Evolutionary conservation across 1,140 invertebrate species (phyloP).

Genomic region (Pantala flavescens): DNA sequence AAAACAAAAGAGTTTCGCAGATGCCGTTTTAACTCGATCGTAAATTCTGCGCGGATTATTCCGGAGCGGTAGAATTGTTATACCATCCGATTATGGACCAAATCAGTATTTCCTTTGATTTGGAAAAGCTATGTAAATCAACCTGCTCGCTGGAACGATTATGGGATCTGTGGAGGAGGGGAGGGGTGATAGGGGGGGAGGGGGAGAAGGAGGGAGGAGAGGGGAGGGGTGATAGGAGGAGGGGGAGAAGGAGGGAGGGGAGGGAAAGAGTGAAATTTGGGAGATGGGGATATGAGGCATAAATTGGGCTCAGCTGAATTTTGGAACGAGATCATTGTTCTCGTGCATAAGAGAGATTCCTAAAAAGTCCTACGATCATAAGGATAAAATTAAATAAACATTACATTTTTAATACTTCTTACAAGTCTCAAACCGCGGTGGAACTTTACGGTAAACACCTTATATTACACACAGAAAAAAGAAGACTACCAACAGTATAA

Average conservation of each 20-base stretch:
- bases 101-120: slow-evolving; percentile 10
- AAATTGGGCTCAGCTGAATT: not conserved
- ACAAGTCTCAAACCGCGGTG: no score
- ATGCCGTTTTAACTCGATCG: no score
- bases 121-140: not conserved
- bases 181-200: not conserved
- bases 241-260: not conserved
- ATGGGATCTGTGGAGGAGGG: not conserved
- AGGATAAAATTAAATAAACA: no score
- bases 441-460: no score
- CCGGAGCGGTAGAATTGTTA: not conserved
- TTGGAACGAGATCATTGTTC: not conserved
- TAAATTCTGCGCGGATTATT: no score
- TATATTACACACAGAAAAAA: no score
- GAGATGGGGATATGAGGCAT: not conserved
- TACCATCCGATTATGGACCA: not conserved
- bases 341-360: not conserved
- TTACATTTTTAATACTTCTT: no score
- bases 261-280: no score
- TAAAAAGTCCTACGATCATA: no score
- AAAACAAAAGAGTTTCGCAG: no score
- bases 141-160: not conserved
- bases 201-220: not conserved
- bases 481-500: no score
- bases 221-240: not conserved